These are phyloP conservation scores for Lineus longissimus DNA, from an alignment of 1,140 invertebrate genomes.

Conservation along the genomic window DNA sequence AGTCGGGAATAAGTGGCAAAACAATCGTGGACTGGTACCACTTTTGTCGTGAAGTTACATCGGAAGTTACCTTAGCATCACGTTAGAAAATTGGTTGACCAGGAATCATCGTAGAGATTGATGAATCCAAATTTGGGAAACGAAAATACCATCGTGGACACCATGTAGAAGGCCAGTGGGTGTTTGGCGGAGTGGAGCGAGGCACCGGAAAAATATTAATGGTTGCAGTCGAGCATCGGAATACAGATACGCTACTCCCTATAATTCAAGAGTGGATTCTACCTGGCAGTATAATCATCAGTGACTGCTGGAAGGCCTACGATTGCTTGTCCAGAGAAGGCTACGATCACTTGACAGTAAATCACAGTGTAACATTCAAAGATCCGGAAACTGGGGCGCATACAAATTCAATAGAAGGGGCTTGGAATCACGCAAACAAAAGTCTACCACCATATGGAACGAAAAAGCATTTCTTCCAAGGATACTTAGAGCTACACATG, in stretches of 20 bases:
- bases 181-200: constrained; percentile 9
- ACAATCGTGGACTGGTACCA: constrained; percentile 10
- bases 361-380: constrained; percentile 13
- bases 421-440: constrained; percentile 19
- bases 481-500: not conserved
- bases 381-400: constrained; percentile 11
- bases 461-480: not conserved
- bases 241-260: constrained; percentile 1
- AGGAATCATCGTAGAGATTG: not conserved
- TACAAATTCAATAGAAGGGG: constrained; percentile 16
- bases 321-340: not conserved
- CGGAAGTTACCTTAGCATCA: not conserved
- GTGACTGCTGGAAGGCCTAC: constrained; percentile 10
- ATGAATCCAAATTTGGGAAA: constrained; percentile 6
- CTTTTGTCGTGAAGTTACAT: constrained; percentile 6
- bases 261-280: constrained; percentile 11
- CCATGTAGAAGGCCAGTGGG: constrained; percentile 7
- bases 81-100: constrained; percentile 4
- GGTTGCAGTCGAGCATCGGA: constrained; percentile 2
- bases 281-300: constrained; percentile 5
- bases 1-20: not conserved
- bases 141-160: constrained; percentile 10
- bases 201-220: not conserved
- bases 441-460: constrained; percentile 7
- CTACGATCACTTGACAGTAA: constrained; percentile 7